Evolutionary conservation across 1,140 invertebrate species (phyloP), one percentile per base, ranked within the genome.

Genomic region (Procambarus virginalis): DNA sequence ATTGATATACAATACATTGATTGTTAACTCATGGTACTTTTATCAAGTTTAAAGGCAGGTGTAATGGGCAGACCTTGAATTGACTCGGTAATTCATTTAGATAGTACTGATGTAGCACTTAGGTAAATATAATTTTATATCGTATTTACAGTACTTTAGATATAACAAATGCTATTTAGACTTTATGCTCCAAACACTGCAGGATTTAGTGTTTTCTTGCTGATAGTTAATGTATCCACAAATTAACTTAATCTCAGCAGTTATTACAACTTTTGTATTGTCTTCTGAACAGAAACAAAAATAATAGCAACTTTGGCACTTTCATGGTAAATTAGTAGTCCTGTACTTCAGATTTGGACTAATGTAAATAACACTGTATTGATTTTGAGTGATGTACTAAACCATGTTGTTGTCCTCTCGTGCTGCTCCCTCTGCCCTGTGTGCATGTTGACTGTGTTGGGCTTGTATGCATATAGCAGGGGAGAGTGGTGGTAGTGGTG

Each of bases 371-470:
- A 64, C 4, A 17, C 17, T 64, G 60, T 64, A 17, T 64, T 73
- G 64, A n/a, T 68, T 68, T 17, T 64, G 70, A 68, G 78, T 87
- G 77, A 70, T 70, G 34, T 87, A 87, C 86, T 87, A 87, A 87
- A 77, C 77, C 77, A 17, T 87, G 85, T 87, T 51, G 78, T 80
- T 86, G 77, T 83, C 68, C 55, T 83, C 70, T 83, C 76, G 70
- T 55, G 48, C 70, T 82, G 58, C 81, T 89, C 80, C 70, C 80
- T 78, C 79, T 83, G 86, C 79, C 75, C 82, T 90, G 83, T 90
- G 83, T 90, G 83, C 82, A 84, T 90, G 89, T 58, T 77, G 84
- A 75, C 84, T 85, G 76, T 84, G 73, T 84, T 64, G 83, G 82
- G 55, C 82, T 64, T 51, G 22, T 80, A 46, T 90, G 77, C 55